Conservation (phyloP, 2,113 vertebrate species). For the Apus apus region DNA sequence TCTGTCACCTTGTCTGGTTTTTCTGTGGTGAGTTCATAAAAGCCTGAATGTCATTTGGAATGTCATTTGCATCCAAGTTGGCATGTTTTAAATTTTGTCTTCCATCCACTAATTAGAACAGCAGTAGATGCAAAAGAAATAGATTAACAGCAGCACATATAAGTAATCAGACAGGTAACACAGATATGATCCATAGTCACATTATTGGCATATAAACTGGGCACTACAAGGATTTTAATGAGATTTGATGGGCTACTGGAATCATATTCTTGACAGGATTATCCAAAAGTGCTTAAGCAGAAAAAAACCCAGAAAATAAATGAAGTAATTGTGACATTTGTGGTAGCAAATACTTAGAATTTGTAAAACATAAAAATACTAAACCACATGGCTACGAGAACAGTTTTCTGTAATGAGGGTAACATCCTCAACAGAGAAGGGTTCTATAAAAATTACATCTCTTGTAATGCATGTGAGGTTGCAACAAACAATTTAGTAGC, state of each 20-base stretch:
- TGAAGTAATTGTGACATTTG: neutral
- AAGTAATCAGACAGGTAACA: neutral
- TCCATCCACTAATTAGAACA: neutral
- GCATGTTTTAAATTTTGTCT: neutral
- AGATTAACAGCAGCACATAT: neutral
- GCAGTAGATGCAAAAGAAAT: neutral
- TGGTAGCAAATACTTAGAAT: neutral
- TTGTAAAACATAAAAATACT: neutral
- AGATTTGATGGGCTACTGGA: constrained; percentile 37
- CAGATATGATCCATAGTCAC: constrained; percentile 2
- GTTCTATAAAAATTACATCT: neutral
- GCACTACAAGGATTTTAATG: constrained; percentile 31
- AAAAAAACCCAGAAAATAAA: neutral
- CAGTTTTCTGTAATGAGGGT: neutral
- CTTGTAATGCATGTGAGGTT: neutral
- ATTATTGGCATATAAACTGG: constrained; percentile 32
- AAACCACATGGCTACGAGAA: neutral
- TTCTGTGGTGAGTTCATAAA: neutral
- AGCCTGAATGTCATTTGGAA: neutral
- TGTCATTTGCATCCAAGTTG: neutral
- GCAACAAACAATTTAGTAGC: neutral
- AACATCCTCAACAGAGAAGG: neutral
- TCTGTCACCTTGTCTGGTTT: neutral
- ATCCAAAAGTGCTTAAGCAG: neutral
- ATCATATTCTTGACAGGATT: constrained; percentile 11